Base-by-base conservation (phyloP, 1,140 invertebrate genomes). In the Chironomus striatipennis region DNA sequence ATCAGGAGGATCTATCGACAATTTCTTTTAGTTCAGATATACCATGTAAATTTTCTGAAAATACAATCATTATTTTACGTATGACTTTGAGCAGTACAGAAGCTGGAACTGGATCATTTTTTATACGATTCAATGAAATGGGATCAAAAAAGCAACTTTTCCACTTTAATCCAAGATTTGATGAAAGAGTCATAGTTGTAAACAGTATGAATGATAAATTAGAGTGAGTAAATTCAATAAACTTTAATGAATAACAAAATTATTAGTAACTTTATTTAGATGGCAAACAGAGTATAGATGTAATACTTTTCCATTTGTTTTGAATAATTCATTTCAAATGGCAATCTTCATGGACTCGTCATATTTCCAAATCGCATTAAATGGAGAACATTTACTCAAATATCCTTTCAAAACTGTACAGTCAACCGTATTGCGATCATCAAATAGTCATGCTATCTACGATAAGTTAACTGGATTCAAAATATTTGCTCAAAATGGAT, bases 401-500 rank as follows among this genome's bases (percentile, higher is more conserved):
- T 70, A 18, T 18, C 20, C 65, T 9, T 70, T 70, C 17, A 18
- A 21, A 70, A 70, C 20, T 18, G 20, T 9, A 7, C 4, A 20
- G 10, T 70, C 65, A 20, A 70, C 17, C 5, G 2, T 12, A 2
- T 21, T 70, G 18, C 18, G 5, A 18, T 5, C 17, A 20, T 70
- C 65, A 20, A 21, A 21, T 3, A 10, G 9, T 20, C 17, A 70
- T 3, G 5, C 17, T 10, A 70, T 70, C 2, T 70, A 70, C 20
- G 65, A 70, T 7, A 70, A 70, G 10, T 17, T 70, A 10, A 70
- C 65, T 18, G 65, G 65, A 70, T 70, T 70, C 10, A 70, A 70
- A 21, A 70, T 20, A 18, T 18, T 70, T 12, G 20, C 65, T 20
- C 65, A 18, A 18, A 70, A 70, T 70, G 65, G 65, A 9, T 6